phyloP scores from a whole-genome alignment of 2,113 vertebrate genomes.

The Origma solitaria region DNA sequence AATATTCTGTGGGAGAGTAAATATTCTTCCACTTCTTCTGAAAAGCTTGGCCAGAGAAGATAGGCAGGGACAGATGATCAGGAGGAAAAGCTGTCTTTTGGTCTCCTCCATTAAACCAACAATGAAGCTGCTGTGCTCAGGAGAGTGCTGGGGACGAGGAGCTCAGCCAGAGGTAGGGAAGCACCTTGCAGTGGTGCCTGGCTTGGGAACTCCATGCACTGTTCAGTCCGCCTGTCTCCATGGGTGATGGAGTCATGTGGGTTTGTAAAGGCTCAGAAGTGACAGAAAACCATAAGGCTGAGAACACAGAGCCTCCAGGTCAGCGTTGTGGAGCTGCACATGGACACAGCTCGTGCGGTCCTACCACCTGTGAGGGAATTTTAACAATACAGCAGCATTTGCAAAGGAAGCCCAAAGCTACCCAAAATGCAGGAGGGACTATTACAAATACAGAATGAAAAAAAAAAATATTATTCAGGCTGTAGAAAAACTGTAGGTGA shows the following conservation, averaged over 20 bases:
- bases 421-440: not conserved
- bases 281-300: not conserved
- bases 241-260: not conserved
- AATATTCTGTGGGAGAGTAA: not conserved
- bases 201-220: not conserved
- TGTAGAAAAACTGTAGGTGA: not conserved
- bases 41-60: not conserved
- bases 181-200: not conserved
- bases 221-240: not conserved
- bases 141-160: not conserved
- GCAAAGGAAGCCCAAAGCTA: not conserved
- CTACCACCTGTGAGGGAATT: not conserved
- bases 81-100: not conserved
- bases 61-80: not conserved
- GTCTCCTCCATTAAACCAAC: not conserved
- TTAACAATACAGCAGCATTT: not conserved
- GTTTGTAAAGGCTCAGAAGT: not conserved
- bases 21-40: not conserved
- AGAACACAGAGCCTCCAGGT: not conserved
- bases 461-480: not conserved
- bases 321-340: not conserved
- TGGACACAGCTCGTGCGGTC: accelerated
- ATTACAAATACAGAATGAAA: not conserved
- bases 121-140: not conserved
- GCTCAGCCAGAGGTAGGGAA: not conserved